phyloP scores from a whole-genome alignment of 2,113 vertebrate genomes.

The Megaceryle maxima region DNA sequence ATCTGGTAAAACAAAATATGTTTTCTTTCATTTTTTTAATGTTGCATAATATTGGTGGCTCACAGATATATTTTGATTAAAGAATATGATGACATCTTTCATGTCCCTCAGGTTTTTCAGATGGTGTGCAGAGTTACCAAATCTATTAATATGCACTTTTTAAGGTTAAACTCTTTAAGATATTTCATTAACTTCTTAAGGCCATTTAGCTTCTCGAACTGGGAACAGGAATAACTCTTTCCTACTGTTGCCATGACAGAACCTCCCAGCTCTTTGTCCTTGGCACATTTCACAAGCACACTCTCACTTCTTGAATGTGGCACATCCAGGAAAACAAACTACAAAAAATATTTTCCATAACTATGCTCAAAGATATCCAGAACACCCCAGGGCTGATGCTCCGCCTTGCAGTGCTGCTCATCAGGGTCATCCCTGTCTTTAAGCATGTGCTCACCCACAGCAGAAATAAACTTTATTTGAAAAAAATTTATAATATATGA shows the following conservation, averaged over 20 bases:
- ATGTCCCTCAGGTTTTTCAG: not conserved
- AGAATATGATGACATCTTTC: not conserved
- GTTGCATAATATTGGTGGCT: not conserved
- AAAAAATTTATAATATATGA: not conserved
- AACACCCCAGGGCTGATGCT: not conserved
- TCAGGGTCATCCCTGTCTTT: not conserved
- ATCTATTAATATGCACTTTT: not conserved
- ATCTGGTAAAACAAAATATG: not conserved
- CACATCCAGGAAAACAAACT: not conserved
- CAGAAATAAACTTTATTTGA: not conserved
- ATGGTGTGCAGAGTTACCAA: not conserved
- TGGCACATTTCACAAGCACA: not conserved
- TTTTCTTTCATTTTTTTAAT: not conserved
- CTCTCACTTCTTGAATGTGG: not conserved
- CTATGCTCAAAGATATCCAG: not conserved
- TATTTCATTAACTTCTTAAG: not conserved
- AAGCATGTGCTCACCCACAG: not conserved
- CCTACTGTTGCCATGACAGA: not conserved
- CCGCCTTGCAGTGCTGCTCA: not conserved
- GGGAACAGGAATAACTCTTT: not conserved
- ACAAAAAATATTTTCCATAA: not conserved
- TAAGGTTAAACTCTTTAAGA: not conserved
- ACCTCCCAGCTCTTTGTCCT: not conserved
- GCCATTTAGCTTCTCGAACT: not conserved
- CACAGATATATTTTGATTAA: not conserved